Evolutionary conservation across 2,113 vertebrate species (phyloP).

Genomic region (Entomyzon cyanotis): DNA sequence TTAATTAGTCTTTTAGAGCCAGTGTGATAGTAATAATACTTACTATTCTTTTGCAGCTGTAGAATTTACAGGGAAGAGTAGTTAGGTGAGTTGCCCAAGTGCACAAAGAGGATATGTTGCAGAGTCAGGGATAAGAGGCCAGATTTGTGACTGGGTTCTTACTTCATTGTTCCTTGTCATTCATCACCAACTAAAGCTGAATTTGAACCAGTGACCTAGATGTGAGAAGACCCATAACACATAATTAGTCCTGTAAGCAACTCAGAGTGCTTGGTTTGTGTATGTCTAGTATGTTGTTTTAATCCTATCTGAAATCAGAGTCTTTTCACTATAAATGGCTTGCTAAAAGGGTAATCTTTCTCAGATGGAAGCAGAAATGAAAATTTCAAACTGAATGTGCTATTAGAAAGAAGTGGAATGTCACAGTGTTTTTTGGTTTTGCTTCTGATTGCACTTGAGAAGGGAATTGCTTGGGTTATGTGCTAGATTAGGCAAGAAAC

Average conservation of each 20-base stretch:
- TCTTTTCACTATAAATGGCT: background rate
- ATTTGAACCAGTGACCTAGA: constrained; percentile 45
- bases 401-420: background rate
- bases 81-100: background rate
- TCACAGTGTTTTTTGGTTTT: background rate
- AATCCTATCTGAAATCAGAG: constrained; percentile 22
- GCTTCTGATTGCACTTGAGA: background rate
- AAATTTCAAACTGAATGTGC: background rate
- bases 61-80: background rate
- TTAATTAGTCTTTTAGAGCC: background rate
- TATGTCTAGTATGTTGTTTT: constrained; percentile 10
- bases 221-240: constrained; percentile 49
- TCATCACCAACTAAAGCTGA: constrained; percentile 16
- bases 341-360: constrained; percentile 34
- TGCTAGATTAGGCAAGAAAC: constrained; percentile 35
- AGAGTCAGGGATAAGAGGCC: background rate
- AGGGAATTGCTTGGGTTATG: background rate
- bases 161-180: constrained; percentile 38
- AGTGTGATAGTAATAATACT: background rate
- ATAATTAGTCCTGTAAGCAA: constrained; percentile 38
- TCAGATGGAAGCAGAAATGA: background rate
- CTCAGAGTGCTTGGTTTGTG: background rate
- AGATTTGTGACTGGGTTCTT: background rate
- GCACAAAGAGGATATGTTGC: background rate
- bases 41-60: background rate